phyloP scores from a whole-genome alignment of 2,888 invertebrate species.

The Synergus umbraculus region DNA sequence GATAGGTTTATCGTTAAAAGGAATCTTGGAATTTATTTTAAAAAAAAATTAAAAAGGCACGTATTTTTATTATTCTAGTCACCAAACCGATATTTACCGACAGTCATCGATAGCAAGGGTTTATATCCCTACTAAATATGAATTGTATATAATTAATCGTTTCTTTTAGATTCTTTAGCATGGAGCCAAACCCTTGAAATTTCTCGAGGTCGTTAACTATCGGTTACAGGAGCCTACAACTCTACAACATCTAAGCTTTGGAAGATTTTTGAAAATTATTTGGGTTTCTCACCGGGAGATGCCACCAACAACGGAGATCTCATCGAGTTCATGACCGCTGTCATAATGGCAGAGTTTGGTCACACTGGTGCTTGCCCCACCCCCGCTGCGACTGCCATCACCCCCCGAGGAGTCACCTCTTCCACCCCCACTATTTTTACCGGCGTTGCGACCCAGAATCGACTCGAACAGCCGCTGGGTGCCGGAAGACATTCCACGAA shows the following conservation, averaged over 20 bases:
- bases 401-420: constrained; percentile 60
- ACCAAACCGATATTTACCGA: no score
- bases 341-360: constrained; percentile 75
- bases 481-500: constrained; percentile 77
- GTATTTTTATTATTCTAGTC: background rate
- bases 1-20: background rate
- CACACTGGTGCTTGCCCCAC: constrained; percentile 70
- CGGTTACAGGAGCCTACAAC: no score
- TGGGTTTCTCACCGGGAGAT: constrained; percentile 1
- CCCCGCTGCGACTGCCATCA: constrained; percentile 65
- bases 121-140: background rate
- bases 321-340: constrained; percentile 78
- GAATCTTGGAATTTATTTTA: background rate
- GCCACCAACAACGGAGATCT: constrained; percentile 78
- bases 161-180: no score
- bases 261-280: no score
- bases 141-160: background rate
- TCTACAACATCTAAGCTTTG: no score
- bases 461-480: constrained; percentile 78
- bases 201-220: no score
- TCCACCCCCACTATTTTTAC: constrained; percentile 59
- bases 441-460: constrained; percentile 74
- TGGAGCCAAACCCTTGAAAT: no score
- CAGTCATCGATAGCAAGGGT: background rate
- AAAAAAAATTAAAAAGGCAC: no score